These are phyloP conservation scores for Microplitis mediator DNA, from an alignment of 1,140 invertebrate genomes.

Conservation along the genomic window DNA sequence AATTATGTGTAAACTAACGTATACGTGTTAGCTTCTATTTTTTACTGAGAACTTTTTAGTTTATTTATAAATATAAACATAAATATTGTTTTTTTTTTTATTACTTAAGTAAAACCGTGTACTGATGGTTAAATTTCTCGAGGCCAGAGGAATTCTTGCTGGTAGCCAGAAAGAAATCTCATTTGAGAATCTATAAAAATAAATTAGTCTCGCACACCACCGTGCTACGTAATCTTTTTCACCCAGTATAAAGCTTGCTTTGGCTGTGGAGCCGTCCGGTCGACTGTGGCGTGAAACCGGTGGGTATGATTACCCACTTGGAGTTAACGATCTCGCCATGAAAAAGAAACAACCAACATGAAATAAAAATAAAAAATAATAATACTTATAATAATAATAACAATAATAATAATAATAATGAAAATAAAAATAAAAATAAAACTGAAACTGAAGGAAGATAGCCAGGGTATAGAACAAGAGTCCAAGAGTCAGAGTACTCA, in stretches of 20 bases:
- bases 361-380: too few relatives aligned
- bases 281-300: slow-evolving; percentile 34
- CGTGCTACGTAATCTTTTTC: slow-evolving; percentile 34
- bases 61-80: not conserved
- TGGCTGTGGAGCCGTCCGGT: slow-evolving; percentile 18
- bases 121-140: not conserved
- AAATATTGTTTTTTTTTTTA: not conserved
- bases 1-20: too few relatives aligned
- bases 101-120: not conserved
- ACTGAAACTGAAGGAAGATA: not conserved
- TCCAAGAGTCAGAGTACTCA: slow-evolving; percentile 22
- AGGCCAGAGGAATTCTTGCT: not conserved
- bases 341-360: slow-evolving; percentile 5
- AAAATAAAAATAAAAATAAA: not conserved
- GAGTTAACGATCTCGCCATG: slow-evolving; percentile 32
- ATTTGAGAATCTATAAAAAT: slow-evolving; percentile 32
- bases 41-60: too few relatives aligned
- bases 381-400: too few relatives aligned
- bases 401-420: not conserved
- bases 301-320: slow-evolving; percentile 39
- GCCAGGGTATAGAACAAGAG: not conserved
- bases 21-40: too few relatives aligned
- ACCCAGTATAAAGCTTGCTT: slow-evolving; percentile 33
- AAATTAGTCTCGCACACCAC: slow-evolving; percentile 28
- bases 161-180: slow-evolving; percentile 20